These are phyloP conservation scores for Schizopygopsis malacanthus DNA, from an alignment of 2,797 vertebrate species.

Conservation along the genomic window DNA sequence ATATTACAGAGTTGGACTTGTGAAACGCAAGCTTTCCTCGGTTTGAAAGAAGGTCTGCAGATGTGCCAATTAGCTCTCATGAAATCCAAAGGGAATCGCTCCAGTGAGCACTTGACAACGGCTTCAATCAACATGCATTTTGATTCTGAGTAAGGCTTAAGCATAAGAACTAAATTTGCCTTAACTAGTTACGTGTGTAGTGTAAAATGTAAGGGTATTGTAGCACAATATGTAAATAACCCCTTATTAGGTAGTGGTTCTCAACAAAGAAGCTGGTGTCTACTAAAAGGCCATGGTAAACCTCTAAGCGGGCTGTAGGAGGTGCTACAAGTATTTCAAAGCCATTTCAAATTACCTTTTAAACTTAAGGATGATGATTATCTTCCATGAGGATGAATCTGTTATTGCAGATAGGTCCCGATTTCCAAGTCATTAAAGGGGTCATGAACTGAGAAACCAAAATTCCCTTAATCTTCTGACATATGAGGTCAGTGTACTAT, in stretches of 20 bases:
- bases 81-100: constrained; percentile 10
- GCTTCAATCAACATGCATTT: constrained; percentile 25
- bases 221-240: neutral
- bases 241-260: constrained; percentile 1
- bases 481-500: too few relatives aligned
- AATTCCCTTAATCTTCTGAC: too few relatives aligned
- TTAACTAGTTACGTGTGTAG: neutral
- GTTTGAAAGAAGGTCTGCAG: constrained; percentile 17
- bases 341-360: neutral
- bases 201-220: neutral
- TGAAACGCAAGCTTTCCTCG: neutral
- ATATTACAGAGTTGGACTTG: constrained; percentile 1
- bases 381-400: neutral
- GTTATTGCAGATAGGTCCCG: too few relatives aligned
- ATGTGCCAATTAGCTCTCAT: constrained; percentile 32
- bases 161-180: neutral
- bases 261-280: neutral
- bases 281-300: neutral
- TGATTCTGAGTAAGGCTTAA: neutral
- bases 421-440: neutral
- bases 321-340: neutral
- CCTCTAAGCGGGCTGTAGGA: neutral
- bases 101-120: constrained; percentile 17
- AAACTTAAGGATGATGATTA: neutral
- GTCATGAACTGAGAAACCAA: too few relatives aligned